Evolutionary conservation across 92 coral and sea anemone species (phyloP).

Genomic region (Meandrina meandrites): DNA sequence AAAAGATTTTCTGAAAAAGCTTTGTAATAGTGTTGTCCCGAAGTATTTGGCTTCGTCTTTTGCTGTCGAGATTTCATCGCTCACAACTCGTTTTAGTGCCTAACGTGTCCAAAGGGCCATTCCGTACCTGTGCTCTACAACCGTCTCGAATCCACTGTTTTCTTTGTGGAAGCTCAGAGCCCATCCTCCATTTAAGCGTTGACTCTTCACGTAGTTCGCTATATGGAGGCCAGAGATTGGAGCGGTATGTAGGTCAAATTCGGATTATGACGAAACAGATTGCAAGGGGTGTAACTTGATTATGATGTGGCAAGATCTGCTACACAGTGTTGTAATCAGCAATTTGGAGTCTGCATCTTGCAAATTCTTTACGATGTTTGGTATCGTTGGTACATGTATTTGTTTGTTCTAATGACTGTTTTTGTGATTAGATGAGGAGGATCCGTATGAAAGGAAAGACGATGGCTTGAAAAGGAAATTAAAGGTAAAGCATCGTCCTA

Average conservation of each 20-base stretch:
- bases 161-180: too few relatives aligned
- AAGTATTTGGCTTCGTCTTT: not conserved
- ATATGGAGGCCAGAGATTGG: too few relatives aligned
- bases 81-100: too few relatives aligned
- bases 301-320: too few relatives aligned
- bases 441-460: constrained; percentile 10
- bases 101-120: too few relatives aligned
- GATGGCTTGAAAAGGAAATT: constrained; percentile 4
- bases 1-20: not conserved
- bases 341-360: not conserved
- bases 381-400: too few relatives aligned
- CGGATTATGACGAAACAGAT: not conserved
- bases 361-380: not conserved
- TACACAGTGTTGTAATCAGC: not conserved
- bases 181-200: not conserved
- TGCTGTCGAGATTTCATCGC: not conserved
- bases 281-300: not conserved
- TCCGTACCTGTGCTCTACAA: too few relatives aligned
- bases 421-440: constrained; percentile 22
- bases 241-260: too few relatives aligned
- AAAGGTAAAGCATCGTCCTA: not conserved
- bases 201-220: not conserved
- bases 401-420: not conserved
- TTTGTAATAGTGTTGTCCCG: not conserved
- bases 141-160: too few relatives aligned